Conservation (phyloP, 2,113 vertebrate species). For the Serilophus lunatus region DNA sequence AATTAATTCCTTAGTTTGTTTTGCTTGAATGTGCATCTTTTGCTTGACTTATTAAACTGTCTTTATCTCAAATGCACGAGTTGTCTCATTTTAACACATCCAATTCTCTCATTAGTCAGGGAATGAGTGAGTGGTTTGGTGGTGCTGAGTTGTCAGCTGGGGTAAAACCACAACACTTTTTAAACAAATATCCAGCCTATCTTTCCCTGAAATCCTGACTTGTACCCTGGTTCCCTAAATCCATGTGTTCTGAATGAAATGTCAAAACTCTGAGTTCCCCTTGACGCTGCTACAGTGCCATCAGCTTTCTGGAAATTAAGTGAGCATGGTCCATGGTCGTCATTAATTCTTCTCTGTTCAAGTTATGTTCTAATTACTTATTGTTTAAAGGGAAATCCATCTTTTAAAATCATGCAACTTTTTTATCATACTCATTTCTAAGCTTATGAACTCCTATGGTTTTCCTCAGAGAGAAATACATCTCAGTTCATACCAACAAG, state of each 20-base stretch:
- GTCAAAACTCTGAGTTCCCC: neutral
- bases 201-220: neutral
- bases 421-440: neutral
- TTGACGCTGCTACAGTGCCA: neutral
- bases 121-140: neutral
- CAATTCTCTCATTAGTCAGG: rapidly evolving
- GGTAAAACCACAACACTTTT: neutral
- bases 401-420: neutral
- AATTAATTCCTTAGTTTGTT: neutral
- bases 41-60: neutral
- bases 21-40: neutral
- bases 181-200: neutral
- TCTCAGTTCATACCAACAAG: neutral
- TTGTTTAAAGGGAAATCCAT: neutral
- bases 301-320: neutral
- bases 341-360: neutral
- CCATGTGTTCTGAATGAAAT: neutral
- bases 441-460: neutral
- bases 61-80: neutral
- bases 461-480: neutral
- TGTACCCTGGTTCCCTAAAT: neutral
- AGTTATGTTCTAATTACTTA: neutral
- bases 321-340: rapidly evolving
- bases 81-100: neutral
- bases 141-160: neutral